These are phyloP conservation scores for Napeogenes inachia DNA, from an alignment of 2,888 invertebrate species.

Conservation along the genomic window DNA sequence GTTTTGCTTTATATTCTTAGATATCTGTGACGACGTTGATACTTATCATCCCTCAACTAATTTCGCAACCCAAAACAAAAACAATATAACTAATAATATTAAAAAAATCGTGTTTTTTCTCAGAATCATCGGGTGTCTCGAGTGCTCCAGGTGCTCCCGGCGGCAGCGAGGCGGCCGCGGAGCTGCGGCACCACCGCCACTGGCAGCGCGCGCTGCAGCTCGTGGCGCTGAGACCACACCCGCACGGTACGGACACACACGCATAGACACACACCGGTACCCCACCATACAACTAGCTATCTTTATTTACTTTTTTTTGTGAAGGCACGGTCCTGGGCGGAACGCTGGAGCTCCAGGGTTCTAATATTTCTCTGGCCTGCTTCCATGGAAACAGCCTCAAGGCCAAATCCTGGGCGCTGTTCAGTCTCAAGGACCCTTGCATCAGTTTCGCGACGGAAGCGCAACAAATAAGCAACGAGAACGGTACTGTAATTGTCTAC, in stretches of 20 bases:
- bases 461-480: conserved; percentile 86
- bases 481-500: conserved; percentile 56
- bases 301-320: conserved; percentile 7
- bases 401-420: conserved; percentile 96
- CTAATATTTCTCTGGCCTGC: conserved; percentile 95
- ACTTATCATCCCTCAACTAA: too few species aligned
- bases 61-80: too few species aligned
- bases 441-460: conserved; percentile 96
- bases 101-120: too few species aligned
- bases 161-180: conserved; percentile 42
- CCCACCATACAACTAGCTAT: background rate
- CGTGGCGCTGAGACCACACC: conserved; percentile 87
- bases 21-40: too few species aligned
- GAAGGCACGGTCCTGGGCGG: conserved; percentile 90
- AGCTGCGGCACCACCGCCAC: conserved; percentile 91
- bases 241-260: conserved; percentile 71
- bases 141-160: conserved; percentile 24
- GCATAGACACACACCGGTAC: background rate
- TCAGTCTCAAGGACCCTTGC: conserved; percentile 94
- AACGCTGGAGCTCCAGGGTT: conserved; percentile 91
- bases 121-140: too few species aligned
- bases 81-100: too few species aligned
- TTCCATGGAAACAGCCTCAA: conserved; percentile 99
- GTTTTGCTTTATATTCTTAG: too few species aligned
- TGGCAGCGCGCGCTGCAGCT: conserved; percentile 94